These are phyloP conservation scores for Dexiosoma caninum DNA, from an alignment of 2,888 invertebrate genomes.

Conservation along the genomic window DNA sequence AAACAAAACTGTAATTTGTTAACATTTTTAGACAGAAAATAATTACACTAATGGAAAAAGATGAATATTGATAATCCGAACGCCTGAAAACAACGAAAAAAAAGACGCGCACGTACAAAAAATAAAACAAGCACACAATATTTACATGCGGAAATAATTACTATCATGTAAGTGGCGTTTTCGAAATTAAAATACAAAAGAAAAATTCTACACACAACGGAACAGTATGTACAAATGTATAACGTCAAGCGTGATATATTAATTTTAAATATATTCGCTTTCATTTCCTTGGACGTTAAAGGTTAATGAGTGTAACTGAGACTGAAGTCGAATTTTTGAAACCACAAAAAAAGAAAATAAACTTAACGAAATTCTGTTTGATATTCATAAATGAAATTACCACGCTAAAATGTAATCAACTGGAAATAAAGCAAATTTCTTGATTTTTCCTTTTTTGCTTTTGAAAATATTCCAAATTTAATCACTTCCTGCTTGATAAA, in stretches of 20 bases:
- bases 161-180: conserved; percentile 5
- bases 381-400: conserved; percentile 8
- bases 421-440: background rate
- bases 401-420: conserved; percentile 55
- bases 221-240: background rate
- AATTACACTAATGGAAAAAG: conserved; percentile 47
- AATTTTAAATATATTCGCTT: background rate
- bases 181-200: background rate
- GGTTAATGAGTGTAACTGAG: conserved; percentile 31
- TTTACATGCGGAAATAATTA: conserved; percentile 43
- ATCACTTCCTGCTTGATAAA: conserved; percentile 39
- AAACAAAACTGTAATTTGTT: background rate
- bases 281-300: background rate
- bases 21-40: background rate
- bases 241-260: conserved; percentile 50
- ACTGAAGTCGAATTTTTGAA: background rate
- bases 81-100: background rate
- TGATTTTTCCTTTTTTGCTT: background rate
- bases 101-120: background rate
- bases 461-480: conserved; percentile 12
- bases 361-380: conserved; percentile 3
- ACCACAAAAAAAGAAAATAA: background rate
- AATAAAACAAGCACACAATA: background rate
- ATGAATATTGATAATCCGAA: conserved; percentile 48
- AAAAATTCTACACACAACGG: conserved; percentile 1